These are phyloP conservation scores for Lagopus muta DNA, from an alignment of 2,113 vertebrate genomes.

Conservation along the genomic window DNA sequence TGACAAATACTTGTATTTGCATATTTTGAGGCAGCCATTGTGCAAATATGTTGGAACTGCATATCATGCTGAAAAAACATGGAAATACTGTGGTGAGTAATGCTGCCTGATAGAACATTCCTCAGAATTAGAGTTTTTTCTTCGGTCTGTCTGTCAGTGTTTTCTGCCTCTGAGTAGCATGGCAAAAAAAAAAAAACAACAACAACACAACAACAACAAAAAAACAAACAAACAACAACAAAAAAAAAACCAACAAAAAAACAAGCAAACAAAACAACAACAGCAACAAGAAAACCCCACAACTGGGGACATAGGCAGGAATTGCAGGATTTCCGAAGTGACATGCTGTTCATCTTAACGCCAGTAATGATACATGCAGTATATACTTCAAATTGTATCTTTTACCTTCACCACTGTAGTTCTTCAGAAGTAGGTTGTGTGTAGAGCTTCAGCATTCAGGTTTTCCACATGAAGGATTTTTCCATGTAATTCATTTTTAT, in stretches of 20 bases:
- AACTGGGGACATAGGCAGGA: neutral
- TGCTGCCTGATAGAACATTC: neutral
- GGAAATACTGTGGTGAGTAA: neutral
- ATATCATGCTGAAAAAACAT: neutral
- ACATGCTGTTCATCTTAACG: neutral
- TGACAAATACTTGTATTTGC: neutral
- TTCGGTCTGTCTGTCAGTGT: neutral
- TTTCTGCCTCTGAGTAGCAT: neutral
- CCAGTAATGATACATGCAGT: neutral
- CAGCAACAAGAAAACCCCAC: neutral
- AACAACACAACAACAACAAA: neutral
- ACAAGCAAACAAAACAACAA: neutral
- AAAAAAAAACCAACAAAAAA: too few relatives aligned
- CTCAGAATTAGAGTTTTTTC: neutral
- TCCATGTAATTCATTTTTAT: neutral
- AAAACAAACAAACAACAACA: too few relatives aligned
- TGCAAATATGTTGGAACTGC: neutral
- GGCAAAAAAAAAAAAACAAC: neutral
- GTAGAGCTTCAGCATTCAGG: neutral
- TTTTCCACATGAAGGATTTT: slow-evolving; percentile 8
- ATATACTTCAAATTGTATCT: neutral
- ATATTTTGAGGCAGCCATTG: neutral
- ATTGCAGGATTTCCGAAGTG: neutral
- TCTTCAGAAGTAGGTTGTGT: neutral
- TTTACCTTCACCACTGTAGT: neutral